phyloP scores from a whole-genome alignment of 1,140 invertebrate species.

The Neodiprion fabricii region DNA sequence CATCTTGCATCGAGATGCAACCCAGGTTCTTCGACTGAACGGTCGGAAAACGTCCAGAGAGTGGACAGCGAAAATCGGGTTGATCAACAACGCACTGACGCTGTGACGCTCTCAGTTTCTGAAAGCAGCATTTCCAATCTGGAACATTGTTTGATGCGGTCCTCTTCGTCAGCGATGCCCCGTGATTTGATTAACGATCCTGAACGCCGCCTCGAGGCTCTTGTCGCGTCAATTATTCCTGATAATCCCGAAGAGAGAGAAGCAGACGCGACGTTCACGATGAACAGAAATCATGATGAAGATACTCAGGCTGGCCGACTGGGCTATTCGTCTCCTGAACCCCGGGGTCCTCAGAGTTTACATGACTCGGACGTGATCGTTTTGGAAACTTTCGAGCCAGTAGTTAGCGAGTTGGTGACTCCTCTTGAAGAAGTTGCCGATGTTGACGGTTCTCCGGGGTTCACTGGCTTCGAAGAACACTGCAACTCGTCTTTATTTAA shows the following conservation, averaged over 20 bases:
- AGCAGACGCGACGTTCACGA: not conserved
- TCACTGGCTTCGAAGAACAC: not conserved
- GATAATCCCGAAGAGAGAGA: not conserved
- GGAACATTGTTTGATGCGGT: not conserved
- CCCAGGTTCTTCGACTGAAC: not conserved
- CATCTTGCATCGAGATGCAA: not conserved
- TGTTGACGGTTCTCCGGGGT: not conserved
- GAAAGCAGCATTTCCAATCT: not conserved
- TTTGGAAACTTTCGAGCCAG: constrained; percentile 1
- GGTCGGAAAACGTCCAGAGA: not conserved
- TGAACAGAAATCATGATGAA: not conserved
- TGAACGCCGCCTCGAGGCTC: no score
- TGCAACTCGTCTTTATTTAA: not conserved
- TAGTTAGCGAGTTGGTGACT: not conserved
- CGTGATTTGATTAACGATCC: no score
- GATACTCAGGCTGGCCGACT: not conserved
- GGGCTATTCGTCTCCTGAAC: not conserved
- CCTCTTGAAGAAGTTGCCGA: not conserved
- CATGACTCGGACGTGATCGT: not conserved
- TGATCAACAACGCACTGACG: not conserved
- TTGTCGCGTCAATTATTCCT: not conserved
- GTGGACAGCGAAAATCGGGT: not conserved
- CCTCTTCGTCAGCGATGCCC: no score
- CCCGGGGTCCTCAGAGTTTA: no score
- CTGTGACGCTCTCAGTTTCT: not conserved